A percentile compares a stretch with the other conserved stretches of the same genome.
phyloP scores from a whole-genome alignment of 2,797 vertebrate genomes.

The Euthynnus affinis region DNA sequence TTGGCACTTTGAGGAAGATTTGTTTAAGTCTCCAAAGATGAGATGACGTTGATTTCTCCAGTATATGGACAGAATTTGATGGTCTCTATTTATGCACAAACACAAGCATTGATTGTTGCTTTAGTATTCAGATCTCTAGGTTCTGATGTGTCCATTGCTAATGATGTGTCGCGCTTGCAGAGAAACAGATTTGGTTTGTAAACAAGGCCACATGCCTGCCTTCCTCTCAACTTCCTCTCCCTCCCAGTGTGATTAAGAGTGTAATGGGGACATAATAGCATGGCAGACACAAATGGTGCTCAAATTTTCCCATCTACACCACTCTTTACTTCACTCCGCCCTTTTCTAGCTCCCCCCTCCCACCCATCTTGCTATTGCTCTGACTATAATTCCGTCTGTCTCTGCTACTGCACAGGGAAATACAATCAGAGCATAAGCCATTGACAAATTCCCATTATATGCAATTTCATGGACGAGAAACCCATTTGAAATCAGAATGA shows the following conservation, averaged over 20 bases:
- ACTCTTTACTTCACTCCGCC: background rate
- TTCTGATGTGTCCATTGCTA: conserved; percentile 54
- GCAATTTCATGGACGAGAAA: conserved; percentile 82
- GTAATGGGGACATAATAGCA: conserved; percentile 67
- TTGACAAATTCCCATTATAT: conserved; percentile 80
- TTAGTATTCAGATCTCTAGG: conserved; percentile 43
- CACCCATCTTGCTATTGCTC: background rate
- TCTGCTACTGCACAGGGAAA: conserved; percentile 65
- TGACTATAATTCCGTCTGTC: conserved; percentile 54
- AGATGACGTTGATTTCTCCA: background rate
- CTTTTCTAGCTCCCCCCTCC: background rate
- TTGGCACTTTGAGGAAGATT: conserved; percentile 7
- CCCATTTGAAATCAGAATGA: conserved; percentile 76
- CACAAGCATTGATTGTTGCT: conserved; percentile 35
- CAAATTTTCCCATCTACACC: conserved; percentile 20
- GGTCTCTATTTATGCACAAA: conserved; percentile 38
- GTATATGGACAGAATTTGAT: background rate
- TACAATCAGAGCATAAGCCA: conserved; percentile 77
- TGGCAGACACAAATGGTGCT: conserved; percentile 56
- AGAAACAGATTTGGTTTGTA: conserved; percentile 63
- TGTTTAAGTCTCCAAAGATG: background rate
- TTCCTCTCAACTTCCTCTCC: conserved; percentile 32
- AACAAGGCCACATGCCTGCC: conserved; percentile 48
- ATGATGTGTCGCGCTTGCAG: conserved; percentile 44
- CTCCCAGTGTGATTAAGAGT: conserved; percentile 59